A percentile compares a stretch with the other conserved stretches of the same genome.
phyloP scores from a whole-genome alignment of 2,113 vertebrate genomes.

The Tupaia chinensis region DNA sequence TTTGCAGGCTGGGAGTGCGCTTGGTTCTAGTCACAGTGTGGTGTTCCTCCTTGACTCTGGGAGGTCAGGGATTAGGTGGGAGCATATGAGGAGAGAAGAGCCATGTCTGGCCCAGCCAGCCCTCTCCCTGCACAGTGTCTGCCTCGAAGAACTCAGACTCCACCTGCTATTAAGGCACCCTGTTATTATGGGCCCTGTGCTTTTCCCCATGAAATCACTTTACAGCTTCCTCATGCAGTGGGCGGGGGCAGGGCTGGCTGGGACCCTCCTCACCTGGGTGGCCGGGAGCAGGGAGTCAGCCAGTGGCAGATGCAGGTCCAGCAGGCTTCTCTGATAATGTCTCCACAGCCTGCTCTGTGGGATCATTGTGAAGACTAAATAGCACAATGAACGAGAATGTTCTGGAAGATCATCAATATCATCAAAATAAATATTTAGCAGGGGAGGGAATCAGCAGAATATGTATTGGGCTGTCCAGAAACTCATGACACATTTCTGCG shows the following conservation, averaged over 20 bases:
- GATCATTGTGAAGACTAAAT: not conserved
- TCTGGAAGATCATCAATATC: not conserved
- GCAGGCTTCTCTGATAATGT: not conserved
- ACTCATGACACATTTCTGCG: no score
- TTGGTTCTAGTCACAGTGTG: not conserved
- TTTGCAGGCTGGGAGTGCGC: not conserved
- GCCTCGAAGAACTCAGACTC: constrained; percentile 4
- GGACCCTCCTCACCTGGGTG: not conserved
- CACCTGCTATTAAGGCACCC: not conserved
- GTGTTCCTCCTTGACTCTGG: not conserved
- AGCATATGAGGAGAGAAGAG: not conserved
- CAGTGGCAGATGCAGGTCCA: not conserved
- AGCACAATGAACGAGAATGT: not conserved
- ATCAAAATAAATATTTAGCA: not conserved
- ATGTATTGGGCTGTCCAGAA: no score
- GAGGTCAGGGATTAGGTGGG: not conserved
- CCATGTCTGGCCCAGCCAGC: not conserved
- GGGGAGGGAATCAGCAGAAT: no score
- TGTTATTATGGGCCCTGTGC: not conserved
- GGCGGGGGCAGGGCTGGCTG: no score
- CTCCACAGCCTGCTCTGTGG: not conserved
- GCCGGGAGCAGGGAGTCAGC: not conserved
- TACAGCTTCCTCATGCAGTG: not conserved
- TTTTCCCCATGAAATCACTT: not conserved
- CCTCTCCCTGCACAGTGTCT: not conserved